Evolutionary conservation across 2,888 invertebrate genomes (phyloP), one percentile per base, ranked within the genome.

Genomic region (Philaethria dido): DNA sequence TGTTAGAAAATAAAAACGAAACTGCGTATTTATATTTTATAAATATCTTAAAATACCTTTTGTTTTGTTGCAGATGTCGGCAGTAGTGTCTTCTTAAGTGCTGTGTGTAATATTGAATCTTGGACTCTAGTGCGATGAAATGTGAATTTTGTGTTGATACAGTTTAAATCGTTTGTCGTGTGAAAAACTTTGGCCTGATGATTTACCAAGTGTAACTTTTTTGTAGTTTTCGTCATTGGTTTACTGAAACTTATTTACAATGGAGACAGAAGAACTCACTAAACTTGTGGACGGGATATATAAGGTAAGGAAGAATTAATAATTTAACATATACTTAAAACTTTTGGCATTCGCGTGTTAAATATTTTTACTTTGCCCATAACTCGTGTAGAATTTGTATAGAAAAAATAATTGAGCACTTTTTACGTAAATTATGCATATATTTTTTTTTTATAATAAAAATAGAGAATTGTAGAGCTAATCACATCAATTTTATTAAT

Each of bases 221-320:
- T 79, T 75, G 71, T 76, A 81, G 3, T 82, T 70, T 74, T 75
- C 80, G 81, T 68, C 69, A 69, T 69, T 80, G 78, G 77, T 83
- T 82, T 79, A 81, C 77, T 85, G 82, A 85, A 84, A 84, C 86
- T 82, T 80, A 77, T 77, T 86, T 86, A 79, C 80, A 78, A 93
- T 96, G 96, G 97, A 97, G 94, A 97, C 97, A 80, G 97, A 97
- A 88, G 97, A 97, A 93, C 95, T 97, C 78, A 97, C 97, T 83
- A 97, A 97, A 93, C 95, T 97, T 80, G 97, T 97, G 80, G 97
- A 97, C 92, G 97, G 97, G 80, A 97, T 97, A 83, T 97, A 97
- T 89, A 97, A 97, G 96, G 97, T 97, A 93, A 91, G 52, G 11
- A 16, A 20, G 92, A 33, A 33, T 13, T 45, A 13, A 13, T n/a